Evolutionary conservation across 2,113 vertebrate species (phyloP).

Genomic region (Oxyruncus cristatus): DNA sequence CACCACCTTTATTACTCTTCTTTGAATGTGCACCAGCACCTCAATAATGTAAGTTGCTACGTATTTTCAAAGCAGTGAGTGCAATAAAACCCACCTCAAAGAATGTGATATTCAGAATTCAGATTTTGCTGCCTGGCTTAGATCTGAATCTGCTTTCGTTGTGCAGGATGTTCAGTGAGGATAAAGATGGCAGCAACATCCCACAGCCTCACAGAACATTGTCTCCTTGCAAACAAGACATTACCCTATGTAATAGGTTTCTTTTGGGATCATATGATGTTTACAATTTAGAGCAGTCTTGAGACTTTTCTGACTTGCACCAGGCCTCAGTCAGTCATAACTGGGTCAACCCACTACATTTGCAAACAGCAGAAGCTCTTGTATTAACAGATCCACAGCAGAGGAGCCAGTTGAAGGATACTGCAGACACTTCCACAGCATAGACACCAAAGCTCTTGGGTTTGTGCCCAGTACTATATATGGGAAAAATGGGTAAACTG

Average conservation of each 20-base stretch:
- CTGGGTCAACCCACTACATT: background rate
- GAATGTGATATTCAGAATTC: background rate
- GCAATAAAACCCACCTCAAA: background rate
- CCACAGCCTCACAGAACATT: background rate
- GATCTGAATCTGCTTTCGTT: background rate
- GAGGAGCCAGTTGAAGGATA: background rate
- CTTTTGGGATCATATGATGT: background rate
- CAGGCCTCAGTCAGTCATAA: background rate
- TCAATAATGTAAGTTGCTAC: background rate
- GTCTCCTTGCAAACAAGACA: background rate
- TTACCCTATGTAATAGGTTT: background rate
- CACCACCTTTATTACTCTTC: rapidly evolving
- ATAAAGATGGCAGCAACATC: rapidly evolving
- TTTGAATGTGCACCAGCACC: background rate
- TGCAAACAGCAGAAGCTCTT: background rate
- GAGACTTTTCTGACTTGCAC: background rate
- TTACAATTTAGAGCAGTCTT: background rate
- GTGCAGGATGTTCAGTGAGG: background rate
- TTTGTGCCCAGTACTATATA: background rate
- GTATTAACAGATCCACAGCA: background rate
- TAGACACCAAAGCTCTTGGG: background rate
- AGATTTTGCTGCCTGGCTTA: background rate
- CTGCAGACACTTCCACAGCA: background rate
- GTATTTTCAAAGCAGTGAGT: background rate
- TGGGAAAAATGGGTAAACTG: background rate